Evolutionary conservation across 2,888 invertebrate species (phyloP), one percentile per base, ranked within the genome.

Genomic region (Zeuzera pyrina): DNA sequence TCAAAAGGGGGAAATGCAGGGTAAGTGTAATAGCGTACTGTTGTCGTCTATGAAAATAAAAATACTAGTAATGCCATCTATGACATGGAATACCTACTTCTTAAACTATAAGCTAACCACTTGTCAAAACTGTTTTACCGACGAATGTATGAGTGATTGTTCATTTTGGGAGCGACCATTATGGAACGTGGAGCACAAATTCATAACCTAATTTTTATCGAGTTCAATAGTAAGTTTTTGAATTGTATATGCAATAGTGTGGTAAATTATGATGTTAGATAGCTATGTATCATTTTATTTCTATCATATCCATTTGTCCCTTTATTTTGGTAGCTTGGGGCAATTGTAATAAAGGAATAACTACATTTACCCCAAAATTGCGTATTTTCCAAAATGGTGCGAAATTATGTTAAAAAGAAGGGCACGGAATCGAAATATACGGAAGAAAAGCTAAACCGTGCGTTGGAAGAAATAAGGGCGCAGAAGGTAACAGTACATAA

Each of bases 321-420:
- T 7, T 23, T 7, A 23, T 7, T 7, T 23, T 7, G 10, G 7
- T 7, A 3, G 16, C 10, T 15, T 25, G 31, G 31, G 31, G 31
- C 15, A 31, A 8, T 25, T 26, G 31, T 16, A 31, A 26, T 31
- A n/a, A 23, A 23, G 10, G 10, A 15, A 13, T 31, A 16, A 31
- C 16, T 16, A 25, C 26, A 31, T 15, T 31, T 24, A 15, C 25
- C 25, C 25, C 24, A 23, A n/a, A 10, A 23, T 23, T 10, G 23
- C 23, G 7, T 23, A n/a, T 31, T 25, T 31, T 31, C 16, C 26
- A 10, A 25, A 19, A 31, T 25, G 31, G 31, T 31, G 25, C 25
- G 31, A 26, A 31, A 31, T 31, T 31, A 31, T 15, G 25, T 31
- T 23, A 31, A 31, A 25, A 10, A 23, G 3, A 31, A 31, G 13